These are phyloP conservation scores for Ectemnius lituratus DNA, from an alignment of 2,888 invertebrate genomes.

Conservation along the genomic window DNA sequence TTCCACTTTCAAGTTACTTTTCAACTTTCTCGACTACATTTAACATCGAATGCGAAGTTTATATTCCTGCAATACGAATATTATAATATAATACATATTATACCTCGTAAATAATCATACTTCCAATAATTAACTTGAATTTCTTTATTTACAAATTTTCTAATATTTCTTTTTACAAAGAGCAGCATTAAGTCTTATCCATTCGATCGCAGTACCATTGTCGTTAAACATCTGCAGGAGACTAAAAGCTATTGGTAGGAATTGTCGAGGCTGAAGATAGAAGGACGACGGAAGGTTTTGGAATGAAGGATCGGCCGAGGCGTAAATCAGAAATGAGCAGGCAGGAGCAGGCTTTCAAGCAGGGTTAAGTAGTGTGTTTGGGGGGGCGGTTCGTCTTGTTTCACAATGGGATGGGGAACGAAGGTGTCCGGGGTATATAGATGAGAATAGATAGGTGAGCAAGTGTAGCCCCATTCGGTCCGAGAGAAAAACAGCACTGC, in stretches of 20 bases:
- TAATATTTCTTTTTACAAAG: no score
- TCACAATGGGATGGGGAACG: constrained; percentile 33
- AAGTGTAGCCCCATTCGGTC: constrained; percentile 52
- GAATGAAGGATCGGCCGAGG: neutral
- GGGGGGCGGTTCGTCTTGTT: constrained; percentile 48
- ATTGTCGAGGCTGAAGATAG: neutral
- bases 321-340: neutral
- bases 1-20: no score
- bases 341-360: neutral
- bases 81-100: no score
- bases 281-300: neutral
- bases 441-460: constrained; percentile 51
- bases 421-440: constrained; percentile 61
- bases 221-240: neutral
- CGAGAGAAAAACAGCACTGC: constrained; percentile 53
- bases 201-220: no score
- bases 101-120: no score
- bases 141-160: no score
- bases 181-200: no score
- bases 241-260: neutral
- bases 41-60: no score
- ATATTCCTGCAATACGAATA: no score
- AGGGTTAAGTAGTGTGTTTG: constrained; percentile 25
- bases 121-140: no score
- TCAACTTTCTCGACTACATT: no score